Percentiles rank a stretch among this genome's conserved stretches.
Evolutionary conservation across 2,888 invertebrate genomes (phyloP).

Genomic region (Calliopum simillimum): DNA sequence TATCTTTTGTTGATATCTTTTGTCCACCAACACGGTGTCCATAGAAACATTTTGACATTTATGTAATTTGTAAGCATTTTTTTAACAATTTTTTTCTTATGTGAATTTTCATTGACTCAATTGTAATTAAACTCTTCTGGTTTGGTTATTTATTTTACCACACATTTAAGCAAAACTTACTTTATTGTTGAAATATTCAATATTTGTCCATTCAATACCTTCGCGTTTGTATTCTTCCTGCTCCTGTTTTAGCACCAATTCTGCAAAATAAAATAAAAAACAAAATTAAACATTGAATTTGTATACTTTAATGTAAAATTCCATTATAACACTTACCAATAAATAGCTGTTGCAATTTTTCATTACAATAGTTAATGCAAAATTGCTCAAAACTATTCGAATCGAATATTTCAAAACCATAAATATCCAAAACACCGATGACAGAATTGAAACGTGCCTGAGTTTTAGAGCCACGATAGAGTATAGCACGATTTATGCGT

Average conservation of each 20-base stretch:
- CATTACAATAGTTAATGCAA: constrained; percentile 99
- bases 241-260: constrained; percentile 96
- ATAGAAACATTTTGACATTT: no score
- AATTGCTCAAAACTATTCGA: constrained; percentile 98
- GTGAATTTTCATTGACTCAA: no score
- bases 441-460: constrained; percentile 63
- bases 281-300: background rate
- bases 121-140: background rate
- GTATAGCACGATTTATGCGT: constrained; percentile 91
- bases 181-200: constrained; percentile 98
- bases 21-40: no score
- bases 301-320: background rate
- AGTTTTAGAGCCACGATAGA: constrained; percentile 72
- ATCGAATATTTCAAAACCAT: constrained; percentile 98
- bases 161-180: constrained; percentile 57
- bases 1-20: no score
- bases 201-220: constrained; percentile 94
- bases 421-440: constrained; percentile 94
- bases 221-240: constrained; percentile 97
- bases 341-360: constrained; percentile 97
- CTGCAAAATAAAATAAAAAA: constrained; percentile 69
- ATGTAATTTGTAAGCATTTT: no score
- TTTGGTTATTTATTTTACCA: background rate
- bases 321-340: constrained; percentile 78
- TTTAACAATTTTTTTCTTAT: no score